phyloP scores from a whole-genome alignment of 2,113 vertebrate genomes.

The Etheostoma spectabile region DNA sequence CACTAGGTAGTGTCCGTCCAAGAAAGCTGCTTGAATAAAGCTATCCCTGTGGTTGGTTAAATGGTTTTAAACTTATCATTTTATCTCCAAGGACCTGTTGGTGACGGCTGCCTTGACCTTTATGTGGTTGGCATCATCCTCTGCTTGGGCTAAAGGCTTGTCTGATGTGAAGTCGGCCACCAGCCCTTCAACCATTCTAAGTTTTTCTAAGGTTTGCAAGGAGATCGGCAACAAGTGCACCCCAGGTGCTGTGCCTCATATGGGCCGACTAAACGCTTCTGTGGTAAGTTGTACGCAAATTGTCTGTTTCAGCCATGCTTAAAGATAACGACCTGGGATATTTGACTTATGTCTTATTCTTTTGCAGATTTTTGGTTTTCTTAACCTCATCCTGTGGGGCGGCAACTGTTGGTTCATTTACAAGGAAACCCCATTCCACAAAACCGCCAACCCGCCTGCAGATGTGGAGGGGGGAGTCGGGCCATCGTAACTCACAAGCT shows the following conservation, averaged over 20 bases:
- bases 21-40: neutral
- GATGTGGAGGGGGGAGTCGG: slow-evolving; percentile 67
- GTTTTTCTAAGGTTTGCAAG: slow-evolving; percentile 77
- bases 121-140: slow-evolving; percentile 92
- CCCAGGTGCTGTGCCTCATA: slow-evolving; percentile 83
- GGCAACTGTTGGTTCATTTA: slow-evolving; percentile 98
- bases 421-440: slow-evolving; percentile 93
- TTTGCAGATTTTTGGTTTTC: slow-evolving; percentile 92
- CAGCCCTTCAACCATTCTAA: slow-evolving; percentile 78
- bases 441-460: slow-evolving; percentile 83
- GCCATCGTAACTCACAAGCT: slow-evolving; percentile 59
- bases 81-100: slow-evolving; percentile 88
- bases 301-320: neutral
- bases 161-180: slow-evolving; percentile 89
- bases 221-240: slow-evolving; percentile 58
- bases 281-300: slow-evolving; percentile 87
- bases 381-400: slow-evolving; percentile 94
- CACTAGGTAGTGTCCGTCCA: neutral
- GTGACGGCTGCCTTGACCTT: slow-evolving; percentile 90
- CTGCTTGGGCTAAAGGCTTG: slow-evolving; percentile 95
- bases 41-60: neutral
- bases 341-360: slow-evolving; percentile 4
- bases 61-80: neutral
- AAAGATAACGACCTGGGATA: neutral
- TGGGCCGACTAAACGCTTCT: slow-evolving; percentile 93